Evolutionary conservation across 2,888 invertebrate genomes (phyloP).

Genomic region (Tetragonula carbonaria): DNA sequence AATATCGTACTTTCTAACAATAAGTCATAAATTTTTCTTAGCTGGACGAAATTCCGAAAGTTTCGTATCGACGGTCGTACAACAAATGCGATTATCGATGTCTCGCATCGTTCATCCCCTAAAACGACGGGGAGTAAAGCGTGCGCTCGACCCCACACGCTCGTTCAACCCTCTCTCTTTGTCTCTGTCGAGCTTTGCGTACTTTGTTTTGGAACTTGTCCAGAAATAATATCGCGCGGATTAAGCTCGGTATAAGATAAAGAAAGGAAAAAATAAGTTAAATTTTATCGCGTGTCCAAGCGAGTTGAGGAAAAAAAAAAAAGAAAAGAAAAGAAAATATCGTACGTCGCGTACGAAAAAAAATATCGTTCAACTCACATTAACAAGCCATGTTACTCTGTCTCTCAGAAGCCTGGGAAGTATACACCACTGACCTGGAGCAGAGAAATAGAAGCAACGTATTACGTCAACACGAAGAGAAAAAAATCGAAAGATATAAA

Average conservation of each 20-base stretch:
- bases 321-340: slow-evolving; percentile 15
- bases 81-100: slow-evolving; percentile 74
- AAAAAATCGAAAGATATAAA: not conserved
- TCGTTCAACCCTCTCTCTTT: slow-evolving; percentile 58
- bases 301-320: not conserved
- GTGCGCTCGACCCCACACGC: slow-evolving; percentile 54
- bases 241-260: slow-evolving; percentile 32
- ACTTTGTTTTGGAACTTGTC: slow-evolving; percentile 45
- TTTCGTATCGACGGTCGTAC: slow-evolving; percentile 69
- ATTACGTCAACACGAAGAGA: not conserved
- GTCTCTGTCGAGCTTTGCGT: slow-evolving; percentile 9
- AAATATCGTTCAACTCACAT: slow-evolving; percentile 78
- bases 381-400: slow-evolving; percentile 77
- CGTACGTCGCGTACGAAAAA: slow-evolving; percentile 40
- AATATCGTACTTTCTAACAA: slow-evolving; percentile 68
- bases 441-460: slow-evolving; percentile 20
- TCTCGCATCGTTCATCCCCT: slow-evolving; percentile 62
- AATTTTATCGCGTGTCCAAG: not conserved
- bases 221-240: slow-evolving; percentile 50
- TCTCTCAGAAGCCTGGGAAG: slow-evolving; percentile 78
- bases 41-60: slow-evolving; percentile 63
- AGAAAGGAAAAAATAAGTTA: not conserved
- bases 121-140: slow-evolving; percentile 56
- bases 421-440: slow-evolving; percentile 82
- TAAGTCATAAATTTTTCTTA: slow-evolving; percentile 72